Evolutionary conservation across 2,113 vertebrate genomes (phyloP).

Genomic region (Rynchops niger): DNA sequence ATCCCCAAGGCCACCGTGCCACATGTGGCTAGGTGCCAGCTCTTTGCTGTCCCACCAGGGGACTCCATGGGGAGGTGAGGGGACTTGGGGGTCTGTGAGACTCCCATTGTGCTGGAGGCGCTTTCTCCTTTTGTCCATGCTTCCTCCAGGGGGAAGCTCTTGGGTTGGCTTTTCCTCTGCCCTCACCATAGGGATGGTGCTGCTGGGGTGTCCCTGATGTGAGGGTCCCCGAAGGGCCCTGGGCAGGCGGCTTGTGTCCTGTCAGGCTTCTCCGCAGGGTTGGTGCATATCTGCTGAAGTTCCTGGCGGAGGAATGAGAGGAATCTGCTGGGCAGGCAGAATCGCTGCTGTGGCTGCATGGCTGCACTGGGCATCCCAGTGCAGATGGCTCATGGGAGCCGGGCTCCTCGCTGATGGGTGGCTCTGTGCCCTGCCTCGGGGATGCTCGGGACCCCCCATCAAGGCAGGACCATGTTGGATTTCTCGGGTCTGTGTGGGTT

Average conservation of each 20-base stretch:
- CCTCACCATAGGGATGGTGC: background rate
- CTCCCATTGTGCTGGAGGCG: fast-evolving
- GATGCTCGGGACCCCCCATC: fast-evolving
- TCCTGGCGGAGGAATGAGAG: background rate
- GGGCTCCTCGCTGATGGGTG: background rate
- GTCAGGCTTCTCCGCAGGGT: background rate
- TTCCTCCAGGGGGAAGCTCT: background rate
- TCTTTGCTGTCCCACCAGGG: background rate
- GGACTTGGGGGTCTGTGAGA: too few species aligned
- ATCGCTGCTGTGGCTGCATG: background rate
- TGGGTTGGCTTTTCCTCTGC: background rate
- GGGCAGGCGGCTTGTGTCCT: background rate
- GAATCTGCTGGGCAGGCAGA: background rate
- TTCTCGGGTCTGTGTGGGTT: background rate
- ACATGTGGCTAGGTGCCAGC: fast-evolving
- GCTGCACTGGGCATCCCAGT: background rate
- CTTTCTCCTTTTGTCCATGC: fast-evolving
- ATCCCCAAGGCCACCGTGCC: background rate
- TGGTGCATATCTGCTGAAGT: background rate
- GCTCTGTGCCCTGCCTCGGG: fast-evolving
- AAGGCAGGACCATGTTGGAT: background rate
- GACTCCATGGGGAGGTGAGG: background rate
- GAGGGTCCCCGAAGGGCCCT: background rate
- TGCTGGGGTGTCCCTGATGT: fast-evolving
- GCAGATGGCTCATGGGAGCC: fast-evolving